A percentile compares a stretch with the other conserved stretches of the same genome.
phyloP scores from a whole-genome alignment of 2,888 invertebrate species.

The Cephus nigrinus region DNA sequence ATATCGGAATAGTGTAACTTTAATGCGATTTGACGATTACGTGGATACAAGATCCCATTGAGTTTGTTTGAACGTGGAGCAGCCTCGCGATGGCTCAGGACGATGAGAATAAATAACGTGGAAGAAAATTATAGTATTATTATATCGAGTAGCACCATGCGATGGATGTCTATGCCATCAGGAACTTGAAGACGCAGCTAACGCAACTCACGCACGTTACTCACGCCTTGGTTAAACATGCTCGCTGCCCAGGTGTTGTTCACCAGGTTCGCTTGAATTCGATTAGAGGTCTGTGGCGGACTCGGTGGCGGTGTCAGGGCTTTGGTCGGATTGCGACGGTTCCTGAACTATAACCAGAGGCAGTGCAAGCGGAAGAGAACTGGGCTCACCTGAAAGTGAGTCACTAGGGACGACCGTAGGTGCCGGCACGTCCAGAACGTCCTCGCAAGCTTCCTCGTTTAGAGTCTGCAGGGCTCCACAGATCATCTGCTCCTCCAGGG shows the following conservation, averaged over 20 bases:
- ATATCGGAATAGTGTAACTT: neutral
- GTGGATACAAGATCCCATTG: neutral
- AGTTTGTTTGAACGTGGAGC: neutral
- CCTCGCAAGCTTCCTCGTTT: slow-evolving; percentile 93
- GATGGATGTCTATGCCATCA: neutral
- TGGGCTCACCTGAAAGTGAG: slow-evolving; percentile 64
- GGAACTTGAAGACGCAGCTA: neutral
- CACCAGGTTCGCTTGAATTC: slow-evolving; percentile 7
- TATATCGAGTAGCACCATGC: neutral
- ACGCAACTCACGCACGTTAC: neutral
- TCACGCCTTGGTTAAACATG: neutral
- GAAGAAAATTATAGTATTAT: neutral
- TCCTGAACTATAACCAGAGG: slow-evolving; percentile 65
- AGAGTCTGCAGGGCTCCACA: slow-evolving; percentile 92
- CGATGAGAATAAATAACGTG: neutral
- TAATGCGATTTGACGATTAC: neutral
- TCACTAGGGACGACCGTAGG: slow-evolving; percentile 47
- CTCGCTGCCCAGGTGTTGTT: neutral
- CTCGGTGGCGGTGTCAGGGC: slow-evolving; percentile 59
- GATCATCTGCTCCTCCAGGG: slow-evolving; percentile 94
- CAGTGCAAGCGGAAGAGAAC: slow-evolving; percentile 62
- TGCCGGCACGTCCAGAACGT: slow-evolving; percentile 78
- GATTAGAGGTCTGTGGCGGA: slow-evolving; percentile 51
- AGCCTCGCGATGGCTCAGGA: neutral
- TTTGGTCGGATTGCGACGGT: slow-evolving; percentile 60